These are phyloP conservation scores for Taphrorychus bicolor DNA, from an alignment of 2,888 invertebrate species.

Conservation along the genomic window DNA sequence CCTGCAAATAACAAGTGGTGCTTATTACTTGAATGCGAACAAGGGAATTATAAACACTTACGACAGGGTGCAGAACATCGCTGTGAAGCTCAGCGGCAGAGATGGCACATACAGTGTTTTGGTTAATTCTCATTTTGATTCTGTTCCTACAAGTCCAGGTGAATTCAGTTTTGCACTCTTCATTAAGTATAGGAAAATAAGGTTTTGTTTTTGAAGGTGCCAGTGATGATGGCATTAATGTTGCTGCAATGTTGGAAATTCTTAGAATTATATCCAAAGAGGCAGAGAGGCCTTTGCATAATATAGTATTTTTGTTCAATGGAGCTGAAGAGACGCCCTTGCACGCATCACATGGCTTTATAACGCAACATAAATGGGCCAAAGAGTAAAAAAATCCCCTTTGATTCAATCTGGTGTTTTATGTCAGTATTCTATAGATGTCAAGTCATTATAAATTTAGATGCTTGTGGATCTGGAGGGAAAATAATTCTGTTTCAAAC, in stretches of 20 bases:
- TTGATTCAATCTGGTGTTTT: neutral
- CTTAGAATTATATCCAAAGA: conserved; percentile 64
- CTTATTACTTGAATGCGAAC: conserved; percentile 67
- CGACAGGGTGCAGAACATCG: conserved; percentile 80
- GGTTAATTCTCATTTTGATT: conserved; percentile 92
- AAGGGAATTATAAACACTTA: conserved; percentile 72
- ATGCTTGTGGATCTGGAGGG: conserved; percentile 92
- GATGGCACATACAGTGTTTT: conserved; percentile 67
- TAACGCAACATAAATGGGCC: conserved; percentile 82
- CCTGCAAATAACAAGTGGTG: conserved; percentile 68
- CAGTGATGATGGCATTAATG: conserved; percentile 86
- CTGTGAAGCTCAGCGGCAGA: conserved; percentile 72
- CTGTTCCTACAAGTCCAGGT: conserved; percentile 88
- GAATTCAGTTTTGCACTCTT: too few relatives aligned
- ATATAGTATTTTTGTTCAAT: conserved; percentile 75
- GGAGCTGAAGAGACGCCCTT: conserved; percentile 75
- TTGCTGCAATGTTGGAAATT: conserved; percentile 73
- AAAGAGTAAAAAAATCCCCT: conserved; percentile 63
- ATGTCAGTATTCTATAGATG: conserved; percentile 9
- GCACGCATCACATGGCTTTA: conserved; percentile 70
- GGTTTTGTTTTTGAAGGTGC: conserved; percentile 77
- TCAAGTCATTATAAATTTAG: conserved; percentile 72
- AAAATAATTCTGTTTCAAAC: conserved; percentile 90
- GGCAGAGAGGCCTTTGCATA: conserved; percentile 62
- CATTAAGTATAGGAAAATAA: too few relatives aligned